A percentile compares a stretch with the other conserved stretches of the same genome.
phyloP scores from a whole-genome alignment of 2,888 invertebrate species.

The Nysson spinosus region DNA sequence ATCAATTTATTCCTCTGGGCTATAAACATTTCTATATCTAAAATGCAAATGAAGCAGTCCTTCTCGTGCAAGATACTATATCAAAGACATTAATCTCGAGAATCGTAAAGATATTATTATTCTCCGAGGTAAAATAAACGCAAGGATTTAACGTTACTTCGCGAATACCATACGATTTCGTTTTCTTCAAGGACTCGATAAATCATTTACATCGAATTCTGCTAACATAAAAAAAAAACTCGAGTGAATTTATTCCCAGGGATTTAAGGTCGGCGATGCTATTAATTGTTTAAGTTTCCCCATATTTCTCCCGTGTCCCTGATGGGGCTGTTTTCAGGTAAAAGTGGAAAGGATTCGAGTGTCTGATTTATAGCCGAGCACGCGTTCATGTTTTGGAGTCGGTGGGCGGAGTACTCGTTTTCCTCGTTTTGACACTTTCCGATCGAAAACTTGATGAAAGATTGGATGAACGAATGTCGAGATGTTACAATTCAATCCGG shows the following conservation, averaged over 20 bases:
- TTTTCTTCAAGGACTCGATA: no score
- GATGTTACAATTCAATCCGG: constrained; percentile 50
- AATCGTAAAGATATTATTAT: no score
- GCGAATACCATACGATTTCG: no score
- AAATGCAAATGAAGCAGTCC: no score
- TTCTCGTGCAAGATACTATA: no score
- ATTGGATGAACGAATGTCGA: constrained; percentile 20
- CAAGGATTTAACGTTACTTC: no score
- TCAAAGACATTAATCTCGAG: no score
- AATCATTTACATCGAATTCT: no score
- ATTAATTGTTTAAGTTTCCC: constrained; percentile 23
- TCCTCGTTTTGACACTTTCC: constrained; percentile 37
- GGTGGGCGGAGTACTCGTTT: constrained; percentile 26
- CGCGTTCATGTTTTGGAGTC: constrained; percentile 19
- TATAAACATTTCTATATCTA: no score
- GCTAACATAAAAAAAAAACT: no score
- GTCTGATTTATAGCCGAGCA: constrained; percentile 38
- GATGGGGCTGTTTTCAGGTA: background rate
- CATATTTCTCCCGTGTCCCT: background rate
- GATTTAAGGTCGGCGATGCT: background rate
- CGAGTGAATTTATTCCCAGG: background rate
- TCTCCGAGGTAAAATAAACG: no score
- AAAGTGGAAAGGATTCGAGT: background rate
- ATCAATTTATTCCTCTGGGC: no score
- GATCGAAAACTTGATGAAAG: constrained; percentile 44